phyloP scores from a whole-genome alignment of 2,113 vertebrate genomes.

The Genyomyrus donnyi region DNA sequence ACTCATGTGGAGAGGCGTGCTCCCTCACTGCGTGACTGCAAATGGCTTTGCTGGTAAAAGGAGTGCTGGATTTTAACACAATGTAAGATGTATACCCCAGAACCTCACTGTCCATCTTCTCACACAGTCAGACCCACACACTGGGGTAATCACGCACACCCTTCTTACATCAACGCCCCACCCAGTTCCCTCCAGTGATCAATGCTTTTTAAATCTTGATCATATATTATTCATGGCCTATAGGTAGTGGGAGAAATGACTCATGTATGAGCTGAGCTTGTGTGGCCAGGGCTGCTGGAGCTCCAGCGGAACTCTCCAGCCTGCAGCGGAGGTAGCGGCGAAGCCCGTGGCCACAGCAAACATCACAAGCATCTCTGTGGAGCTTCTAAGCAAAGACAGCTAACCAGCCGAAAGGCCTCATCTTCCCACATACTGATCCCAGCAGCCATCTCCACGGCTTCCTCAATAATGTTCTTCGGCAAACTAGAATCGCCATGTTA shows the following conservation, averaged over 20 bases:
- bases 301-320: neutral
- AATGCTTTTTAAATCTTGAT: constrained; percentile 27
- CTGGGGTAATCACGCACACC: neutral
- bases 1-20: neutral
- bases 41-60: neutral
- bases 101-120: too few species aligned
- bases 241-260: constrained; percentile 22
- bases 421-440: neutral
- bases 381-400: neutral
- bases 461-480: neutral
- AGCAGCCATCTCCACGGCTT: neutral
- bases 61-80: neutral
- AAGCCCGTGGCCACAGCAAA: neutral
- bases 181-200: constrained; percentile 9
- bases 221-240: constrained; percentile 25
- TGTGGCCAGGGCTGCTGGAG: neutral
- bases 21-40: neutral
- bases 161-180: constrained; percentile 15
- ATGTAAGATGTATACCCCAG: neutral
- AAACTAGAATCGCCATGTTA: neutral
- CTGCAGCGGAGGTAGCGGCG: neutral
- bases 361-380: neutral
- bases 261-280: constrained; percentile 20
- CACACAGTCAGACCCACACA: constrained; percentile 7
- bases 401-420: neutral